A percentile compares a stretch with the other conserved stretches of the same genome.
Conservation (phyloP, 1,140 invertebrate species). For the Whitmania pigra region DNA sequence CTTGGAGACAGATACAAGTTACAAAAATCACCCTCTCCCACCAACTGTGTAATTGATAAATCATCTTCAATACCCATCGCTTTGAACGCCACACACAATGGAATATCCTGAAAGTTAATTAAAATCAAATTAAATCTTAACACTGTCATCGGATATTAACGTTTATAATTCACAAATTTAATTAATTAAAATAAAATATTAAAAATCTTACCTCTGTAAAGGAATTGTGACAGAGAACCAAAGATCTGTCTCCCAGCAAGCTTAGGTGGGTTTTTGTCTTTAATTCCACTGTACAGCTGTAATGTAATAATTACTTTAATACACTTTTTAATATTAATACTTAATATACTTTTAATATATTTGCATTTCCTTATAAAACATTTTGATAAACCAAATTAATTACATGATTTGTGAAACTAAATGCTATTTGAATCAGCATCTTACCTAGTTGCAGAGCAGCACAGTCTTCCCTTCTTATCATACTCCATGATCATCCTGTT, state of each 20-base stretch:
- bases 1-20: constrained; percentile 71
- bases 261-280: constrained; percentile 90
- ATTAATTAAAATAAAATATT: not conserved
- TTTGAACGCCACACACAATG: constrained; percentile 81
- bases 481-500: constrained; percentile 80
- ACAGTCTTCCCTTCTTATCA: constrained; percentile 68
- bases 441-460: constrained; percentile 74
- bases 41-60: constrained; percentile 81
- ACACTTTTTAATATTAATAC: too few species aligned
- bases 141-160: too few species aligned
- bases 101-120: constrained; percentile 60
- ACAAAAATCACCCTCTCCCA: constrained; percentile 68
- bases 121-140: too few species aligned
- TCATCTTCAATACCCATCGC: constrained; percentile 88
- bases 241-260: constrained; percentile 77
- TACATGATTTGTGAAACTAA: constrained; percentile 2
- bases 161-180: not conserved
- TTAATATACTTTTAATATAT: not conserved
- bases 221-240: constrained; percentile 74
- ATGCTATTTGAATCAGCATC: not conserved
- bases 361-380: too few species aligned
- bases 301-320: too few species aligned
- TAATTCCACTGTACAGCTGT: constrained; percentile 83
- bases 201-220: constrained; percentile 64
- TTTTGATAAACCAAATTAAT: not conserved